Conservation (phyloP, 2,113 vertebrate genomes). For the Dromaius novaehollandiae region DNA sequence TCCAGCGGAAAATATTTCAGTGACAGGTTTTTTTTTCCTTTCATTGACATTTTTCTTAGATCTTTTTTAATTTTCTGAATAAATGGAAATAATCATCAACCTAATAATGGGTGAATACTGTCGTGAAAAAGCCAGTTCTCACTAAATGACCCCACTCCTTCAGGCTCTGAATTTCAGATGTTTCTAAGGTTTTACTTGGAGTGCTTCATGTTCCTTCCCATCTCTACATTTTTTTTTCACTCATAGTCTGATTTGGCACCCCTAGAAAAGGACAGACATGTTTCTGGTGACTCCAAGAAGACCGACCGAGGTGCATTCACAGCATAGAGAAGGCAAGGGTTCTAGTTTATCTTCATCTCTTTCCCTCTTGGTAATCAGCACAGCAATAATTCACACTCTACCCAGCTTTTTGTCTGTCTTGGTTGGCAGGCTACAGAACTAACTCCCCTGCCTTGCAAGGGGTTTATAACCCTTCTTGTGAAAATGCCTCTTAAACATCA, state of each 20-base stretch:
- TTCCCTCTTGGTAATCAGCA: neutral
- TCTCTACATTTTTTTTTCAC: neutral
- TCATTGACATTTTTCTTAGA: conserved; percentile 46
- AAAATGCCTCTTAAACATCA: neutral
- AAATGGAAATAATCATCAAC: conserved; percentile 26
- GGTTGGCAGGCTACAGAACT: neutral
- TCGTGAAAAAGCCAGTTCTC: neutral
- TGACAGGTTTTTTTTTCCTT: neutral
- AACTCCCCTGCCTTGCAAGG: neutral
- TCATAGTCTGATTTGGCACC: neutral
- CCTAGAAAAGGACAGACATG: neutral
- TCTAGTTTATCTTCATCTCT: neutral
- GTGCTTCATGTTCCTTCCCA: neutral
- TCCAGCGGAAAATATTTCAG: conserved; percentile 56
- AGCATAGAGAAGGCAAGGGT: neutral
- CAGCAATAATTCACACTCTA: neutral
- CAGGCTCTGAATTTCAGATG: conserved; percentile 35
- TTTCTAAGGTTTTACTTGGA: neutral
- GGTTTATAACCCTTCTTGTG: neutral
- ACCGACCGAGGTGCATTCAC: neutral
- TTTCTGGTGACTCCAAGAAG: neutral
- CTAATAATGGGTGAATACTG: conserved; percentile 24
- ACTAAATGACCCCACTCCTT: conserved; percentile 13
- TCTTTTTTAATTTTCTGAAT: conserved; percentile 44
- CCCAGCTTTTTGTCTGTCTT: neutral